These are phyloP conservation scores for Plotosus lineatus DNA, from an alignment of 2,113 vertebrate genomes.

Conservation along the genomic window DNA sequence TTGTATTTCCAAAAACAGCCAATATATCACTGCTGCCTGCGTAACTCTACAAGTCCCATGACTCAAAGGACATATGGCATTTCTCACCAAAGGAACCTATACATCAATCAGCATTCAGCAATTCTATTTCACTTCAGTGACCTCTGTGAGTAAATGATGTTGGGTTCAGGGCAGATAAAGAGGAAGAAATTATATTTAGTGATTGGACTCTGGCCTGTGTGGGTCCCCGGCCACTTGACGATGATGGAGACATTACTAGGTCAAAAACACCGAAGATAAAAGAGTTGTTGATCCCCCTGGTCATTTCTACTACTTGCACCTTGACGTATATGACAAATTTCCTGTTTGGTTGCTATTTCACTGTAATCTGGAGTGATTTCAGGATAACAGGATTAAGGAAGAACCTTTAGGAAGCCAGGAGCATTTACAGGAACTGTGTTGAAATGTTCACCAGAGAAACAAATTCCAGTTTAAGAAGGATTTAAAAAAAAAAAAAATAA, in stretches of 20 bases:
- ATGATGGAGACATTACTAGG: slow-evolving; percentile 11
- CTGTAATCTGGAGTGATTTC: not conserved
- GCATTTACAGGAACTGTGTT: not conserved
- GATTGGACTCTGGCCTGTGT: slow-evolving; percentile 14
- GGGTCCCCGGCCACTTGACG: not conserved
- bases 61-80: slow-evolving; percentile 7
- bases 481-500: no score
- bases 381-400: not conserved
- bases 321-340: not conserved
- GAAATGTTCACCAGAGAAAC: not conserved
- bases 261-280: slow-evolving; percentile 3
- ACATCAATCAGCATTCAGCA: slow-evolving; percentile 32
- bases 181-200: slow-evolving; percentile 3
- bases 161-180: slow-evolving; percentile 27
- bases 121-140: slow-evolving; percentile 14
- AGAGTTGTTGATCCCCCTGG: not conserved
- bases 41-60: slow-evolving; percentile 20
- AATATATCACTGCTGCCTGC: slow-evolving; percentile 8
- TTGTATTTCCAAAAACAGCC: slow-evolving; percentile 2
- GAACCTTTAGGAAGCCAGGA: not conserved
- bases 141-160: slow-evolving; percentile 29
- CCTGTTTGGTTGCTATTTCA: not conserved
- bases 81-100: not conserved
- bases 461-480: not conserved
- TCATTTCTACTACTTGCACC: not conserved